A percentile compares a stretch with the other conserved stretches of the same genome.
Evolutionary conservation across 2,797 vertebrate genomes (phyloP).

Genomic region (Anolis apletophallus): DNA sequence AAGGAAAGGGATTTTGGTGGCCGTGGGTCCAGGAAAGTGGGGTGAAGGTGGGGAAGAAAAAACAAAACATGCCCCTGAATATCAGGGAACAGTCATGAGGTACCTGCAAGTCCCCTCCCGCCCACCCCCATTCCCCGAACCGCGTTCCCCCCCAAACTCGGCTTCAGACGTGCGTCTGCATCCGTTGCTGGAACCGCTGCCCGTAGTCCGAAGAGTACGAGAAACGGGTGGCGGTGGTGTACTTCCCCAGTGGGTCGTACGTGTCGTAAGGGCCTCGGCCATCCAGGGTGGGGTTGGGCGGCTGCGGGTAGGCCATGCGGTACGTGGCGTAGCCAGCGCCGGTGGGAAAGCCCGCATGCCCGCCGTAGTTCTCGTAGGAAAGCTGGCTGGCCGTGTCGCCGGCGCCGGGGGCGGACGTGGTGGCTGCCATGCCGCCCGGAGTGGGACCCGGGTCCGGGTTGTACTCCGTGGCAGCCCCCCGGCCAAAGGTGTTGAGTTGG

Average conservation of each 20-base stretch:
- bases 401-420: conserved; percentile 73
- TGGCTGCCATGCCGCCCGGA: conserved; percentile 65
- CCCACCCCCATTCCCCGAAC: conserved; percentile 14
- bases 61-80: conserved; percentile 77
- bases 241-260: conserved; percentile 87
- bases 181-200: conserved; percentile 92
- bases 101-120: conserved; percentile 20
- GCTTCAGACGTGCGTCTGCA: conserved; percentile 95
- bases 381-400: conserved; percentile 84
- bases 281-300: conserved; percentile 71
- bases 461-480: conserved; percentile 75
- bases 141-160: neutral
- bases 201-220: conserved; percentile 95
- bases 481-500: conserved; percentile 90
- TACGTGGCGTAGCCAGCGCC: conserved; percentile 85
- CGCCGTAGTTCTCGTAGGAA: conserved; percentile 90
- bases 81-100: conserved; percentile 76
- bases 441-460: conserved; percentile 74
- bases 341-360: conserved; percentile 81
- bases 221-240: conserved; percentile 84
- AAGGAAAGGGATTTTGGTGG: neutral
- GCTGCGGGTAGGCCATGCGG: conserved; percentile 86
- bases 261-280: conserved; percentile 74
- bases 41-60: conserved; percentile 3
- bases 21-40: neutral